phyloP scores from a whole-genome alignment of 2,113 vertebrate genomes.

The Pelodiscus sinensis region DNA sequence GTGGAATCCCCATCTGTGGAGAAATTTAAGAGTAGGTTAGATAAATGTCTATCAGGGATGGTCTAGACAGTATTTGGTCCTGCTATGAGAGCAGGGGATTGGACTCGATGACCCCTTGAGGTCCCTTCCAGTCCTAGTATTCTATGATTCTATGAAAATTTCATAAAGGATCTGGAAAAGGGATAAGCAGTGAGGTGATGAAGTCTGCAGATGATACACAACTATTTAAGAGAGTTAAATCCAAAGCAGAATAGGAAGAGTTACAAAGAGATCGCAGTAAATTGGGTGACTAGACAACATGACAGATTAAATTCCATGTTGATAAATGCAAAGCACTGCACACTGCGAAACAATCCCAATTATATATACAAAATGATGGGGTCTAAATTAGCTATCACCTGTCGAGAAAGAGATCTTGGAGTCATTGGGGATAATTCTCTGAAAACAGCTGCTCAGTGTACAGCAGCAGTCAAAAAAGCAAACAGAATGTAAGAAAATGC shows the following conservation, averaged over 20 bases:
- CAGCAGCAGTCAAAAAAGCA: not conserved
- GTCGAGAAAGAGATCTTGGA: not conserved
- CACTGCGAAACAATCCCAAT: not conserved
- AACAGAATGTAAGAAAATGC: not conserved
- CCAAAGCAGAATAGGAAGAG: not conserved
- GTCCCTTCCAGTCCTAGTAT: too few species aligned
- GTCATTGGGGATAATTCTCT: not conserved
- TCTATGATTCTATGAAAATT: too few species aligned
- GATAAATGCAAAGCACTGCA: not conserved
- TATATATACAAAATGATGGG: not conserved
- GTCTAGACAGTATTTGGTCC: too few species aligned
- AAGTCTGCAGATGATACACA: not conserved
- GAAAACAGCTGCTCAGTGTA: not conserved
- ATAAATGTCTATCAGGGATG: too few species aligned
- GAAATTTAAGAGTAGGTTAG: too few species aligned
- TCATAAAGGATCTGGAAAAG: not conserved
- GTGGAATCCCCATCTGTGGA: too few species aligned
- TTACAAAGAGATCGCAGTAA: not conserved
- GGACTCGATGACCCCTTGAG: too few species aligned
- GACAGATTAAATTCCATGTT: not conserved
- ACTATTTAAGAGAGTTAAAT: not conserved
- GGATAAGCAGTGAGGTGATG: not conserved
- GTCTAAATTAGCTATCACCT: not conserved
- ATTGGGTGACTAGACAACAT: not conserved
- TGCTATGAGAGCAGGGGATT: too few species aligned